Evolutionary conservation across 2,797 vertebrate species (phyloP).

Genomic region (Notolepis coatsorum): DNA sequence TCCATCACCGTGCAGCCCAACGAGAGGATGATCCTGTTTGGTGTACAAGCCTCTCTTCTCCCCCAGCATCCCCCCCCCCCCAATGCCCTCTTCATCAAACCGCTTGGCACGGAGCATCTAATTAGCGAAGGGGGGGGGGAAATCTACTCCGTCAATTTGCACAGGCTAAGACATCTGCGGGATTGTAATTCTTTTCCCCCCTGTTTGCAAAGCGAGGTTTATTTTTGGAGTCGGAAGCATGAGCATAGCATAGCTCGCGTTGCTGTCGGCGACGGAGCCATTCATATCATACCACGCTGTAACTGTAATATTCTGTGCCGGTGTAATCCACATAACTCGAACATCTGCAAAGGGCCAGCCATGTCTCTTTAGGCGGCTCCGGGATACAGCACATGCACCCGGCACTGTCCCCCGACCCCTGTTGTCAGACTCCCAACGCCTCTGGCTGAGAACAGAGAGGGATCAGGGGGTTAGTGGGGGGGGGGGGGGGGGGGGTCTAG

Average conservation of each 20-base stretch:
- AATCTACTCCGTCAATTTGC: slow-evolving; percentile 7
- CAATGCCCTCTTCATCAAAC: slow-evolving; percentile 6
- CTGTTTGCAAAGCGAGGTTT: not conserved
- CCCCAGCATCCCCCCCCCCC: not conserved
- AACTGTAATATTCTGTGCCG: not conserved
- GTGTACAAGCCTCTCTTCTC: not conserved
- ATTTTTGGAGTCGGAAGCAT: not conserved
- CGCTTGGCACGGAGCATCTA: not conserved
- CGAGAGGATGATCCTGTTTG: not conserved
- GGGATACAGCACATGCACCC: slow-evolving; percentile 46
- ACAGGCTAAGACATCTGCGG: not conserved
- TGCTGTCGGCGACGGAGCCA: not conserved
- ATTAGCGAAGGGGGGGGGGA: not conserved
- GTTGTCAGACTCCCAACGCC: slow-evolving; percentile 15
- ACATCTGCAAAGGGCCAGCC: not conserved
- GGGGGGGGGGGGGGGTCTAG: too few species aligned
- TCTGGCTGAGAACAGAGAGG: slow-evolving; percentile 35
- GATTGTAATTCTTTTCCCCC: not conserved
- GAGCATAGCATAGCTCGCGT: not conserved
- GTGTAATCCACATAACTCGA: not conserved
- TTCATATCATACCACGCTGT: not conserved
- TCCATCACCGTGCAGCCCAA: not conserved
- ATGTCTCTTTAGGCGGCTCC: slow-evolving; percentile 14
- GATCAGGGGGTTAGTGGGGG: too few species aligned
- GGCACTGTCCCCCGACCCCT: slow-evolving; percentile 35